A percentile compares a stretch with the other conserved stretches of the same genome.
phyloP scores from a whole-genome alignment of 2,888 invertebrate species.

The Carabus problematicus region DNA sequence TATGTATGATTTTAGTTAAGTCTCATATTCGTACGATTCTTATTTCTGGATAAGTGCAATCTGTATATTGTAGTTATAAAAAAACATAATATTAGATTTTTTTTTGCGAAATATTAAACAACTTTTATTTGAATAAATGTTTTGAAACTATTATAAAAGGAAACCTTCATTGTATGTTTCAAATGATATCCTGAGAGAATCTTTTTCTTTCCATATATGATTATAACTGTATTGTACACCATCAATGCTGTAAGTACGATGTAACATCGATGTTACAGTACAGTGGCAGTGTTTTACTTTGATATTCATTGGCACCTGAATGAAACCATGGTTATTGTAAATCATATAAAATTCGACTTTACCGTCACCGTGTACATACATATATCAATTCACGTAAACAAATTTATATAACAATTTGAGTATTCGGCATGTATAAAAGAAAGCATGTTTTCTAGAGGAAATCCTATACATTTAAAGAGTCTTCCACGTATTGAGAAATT shows the following conservation, averaged over 20 bases:
- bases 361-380: slow-evolving; percentile 24
- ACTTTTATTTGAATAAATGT: slow-evolving; percentile 42
- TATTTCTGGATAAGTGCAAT: slow-evolving; percentile 60
- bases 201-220: background rate
- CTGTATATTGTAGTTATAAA: slow-evolving; percentile 51
- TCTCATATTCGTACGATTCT: slow-evolving; percentile 43
- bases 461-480: slow-evolving; percentile 27
- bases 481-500: slow-evolving; percentile 33
- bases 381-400: slow-evolving; percentile 18
- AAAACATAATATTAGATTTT: slow-evolving; percentile 42
- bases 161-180: slow-evolving; percentile 31
- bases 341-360: slow-evolving; percentile 18
- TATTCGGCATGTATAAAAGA: slow-evolving; percentile 12
- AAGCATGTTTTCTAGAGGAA: slow-evolving; percentile 14
- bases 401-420: slow-evolving; percentile 18
- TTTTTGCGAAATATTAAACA: slow-evolving; percentile 33
- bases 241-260: slow-evolving; percentile 1
- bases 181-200: slow-evolving; percentile 23
- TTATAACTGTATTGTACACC: slow-evolving; percentile 3
- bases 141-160: slow-evolving; percentile 31
- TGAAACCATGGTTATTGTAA: slow-evolving; percentile 30
- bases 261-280: too few species aligned
- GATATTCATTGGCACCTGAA: background rate
- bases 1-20: slow-evolving; percentile 33
- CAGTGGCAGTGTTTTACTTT: too few species aligned